Evolutionary conservation across 2,797 vertebrate species (phyloP), one percentile per base, ranked within the genome.

Genomic region (Sciurus vulgaris): DNA sequence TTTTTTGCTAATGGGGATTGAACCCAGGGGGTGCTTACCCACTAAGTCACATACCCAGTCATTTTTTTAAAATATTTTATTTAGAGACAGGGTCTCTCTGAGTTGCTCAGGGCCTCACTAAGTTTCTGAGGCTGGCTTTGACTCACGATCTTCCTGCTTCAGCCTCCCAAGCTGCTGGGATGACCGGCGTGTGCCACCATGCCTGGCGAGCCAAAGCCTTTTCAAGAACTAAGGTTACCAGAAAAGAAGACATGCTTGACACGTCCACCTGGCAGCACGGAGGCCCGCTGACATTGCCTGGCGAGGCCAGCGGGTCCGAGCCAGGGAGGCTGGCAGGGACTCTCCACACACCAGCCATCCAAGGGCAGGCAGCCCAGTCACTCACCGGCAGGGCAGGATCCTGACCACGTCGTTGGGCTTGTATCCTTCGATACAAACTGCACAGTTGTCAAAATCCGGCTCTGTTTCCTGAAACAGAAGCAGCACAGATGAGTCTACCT

Each of bases 361-460:
- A 15, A 15, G 28, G 47, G 61, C 15, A 69, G 92, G 78, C 63
- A 49, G 69, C 72, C n/a, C n/a, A 33, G 47, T 0, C 86, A 98
- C 98, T 99, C 98, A 99, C 99, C 99, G 99, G 98, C 99, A 99
- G 14, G 99, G 99, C 97, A 99, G 98, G 98, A 99, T 99, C 98
- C 99, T 98, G 38, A 99, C 99, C 63, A 99, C 99, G 76, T 99
- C 99, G 69, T 99, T 99, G 56, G 99, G 98, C 96, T 99, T 99
- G 98, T 99, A 99, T 76, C 99, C 99, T 98, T 99, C 99, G 61
- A 99, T 99, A 97, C 99, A 99, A 97, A 99, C 99, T 12, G 99
- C 99, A 91, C 99, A 99, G 99, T 99, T 99, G 98, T 99, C 99
- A 98, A 99, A 99, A 97, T 99, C 99, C 0, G 99, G 98, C 97